Evolutionary conservation across 2,797 vertebrate genomes (phyloP).

Genomic region (Gadopsis bispinosus): DNA sequence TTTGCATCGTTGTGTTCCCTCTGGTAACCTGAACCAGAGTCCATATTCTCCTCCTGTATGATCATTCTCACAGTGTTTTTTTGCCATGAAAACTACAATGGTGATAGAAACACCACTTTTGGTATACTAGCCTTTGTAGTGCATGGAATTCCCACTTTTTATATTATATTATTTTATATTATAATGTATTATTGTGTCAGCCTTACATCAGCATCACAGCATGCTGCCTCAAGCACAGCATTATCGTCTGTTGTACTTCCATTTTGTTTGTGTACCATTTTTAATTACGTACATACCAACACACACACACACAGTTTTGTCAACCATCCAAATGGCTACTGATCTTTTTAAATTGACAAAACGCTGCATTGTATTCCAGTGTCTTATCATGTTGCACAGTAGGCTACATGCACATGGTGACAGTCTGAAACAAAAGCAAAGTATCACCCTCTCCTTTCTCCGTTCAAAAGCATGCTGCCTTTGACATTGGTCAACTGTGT

Average conservation of each 20-base stretch:
- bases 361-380: slow-evolving; percentile 55
- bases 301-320: not conserved
- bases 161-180: slow-evolving; percentile 24
- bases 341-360: slow-evolving; percentile 26
- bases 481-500: slow-evolving; percentile 11
- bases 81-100: not conserved
- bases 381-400: slow-evolving; percentile 54
- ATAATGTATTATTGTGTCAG: slow-evolving; percentile 8
- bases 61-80: slow-evolving; percentile 22
- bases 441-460: slow-evolving; percentile 18
- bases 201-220: slow-evolving; percentile 14
- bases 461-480: slow-evolving; percentile 27
- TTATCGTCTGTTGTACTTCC: slow-evolving; percentile 18
- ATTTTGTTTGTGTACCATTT: slow-evolving; percentile 7
- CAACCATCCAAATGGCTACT: slow-evolving; percentile 9
- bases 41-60: slow-evolving; percentile 37
- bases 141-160: slow-evolving; percentile 12
- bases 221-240: slow-evolving; percentile 22
- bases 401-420: slow-evolving; percentile 15
- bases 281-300: slow-evolving; percentile 21
- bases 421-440: slow-evolving; percentile 25
- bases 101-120: slow-evolving; percentile 14
- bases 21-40: slow-evolving; percentile 6
- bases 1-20: slow-evolving; percentile 22
- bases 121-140: slow-evolving; percentile 27